These are phyloP conservation scores for Pristionchus fissidentatus DNA, from an alignment of 2,888 invertebrate species.

Conservation along the genomic window DNA sequence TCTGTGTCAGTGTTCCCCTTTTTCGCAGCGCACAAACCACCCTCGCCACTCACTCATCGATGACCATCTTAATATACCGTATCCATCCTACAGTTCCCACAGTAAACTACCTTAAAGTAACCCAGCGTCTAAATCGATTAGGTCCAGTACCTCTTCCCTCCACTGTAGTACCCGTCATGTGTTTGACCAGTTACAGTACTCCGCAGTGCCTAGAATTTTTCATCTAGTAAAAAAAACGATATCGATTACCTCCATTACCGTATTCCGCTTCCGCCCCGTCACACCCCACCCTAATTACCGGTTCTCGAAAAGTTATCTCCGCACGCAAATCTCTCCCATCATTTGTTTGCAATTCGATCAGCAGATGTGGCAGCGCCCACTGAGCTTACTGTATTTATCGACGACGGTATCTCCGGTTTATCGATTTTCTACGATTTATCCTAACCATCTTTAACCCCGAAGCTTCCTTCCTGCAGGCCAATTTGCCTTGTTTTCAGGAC, in stretches of 20 bases:
- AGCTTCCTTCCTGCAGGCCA: no score
- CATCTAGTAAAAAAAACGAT: no score
- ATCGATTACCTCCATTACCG: no score
- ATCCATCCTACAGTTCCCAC: not conserved
- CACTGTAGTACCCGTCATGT: not conserved
- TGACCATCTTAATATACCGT: not conserved
- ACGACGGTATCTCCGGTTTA: no score
- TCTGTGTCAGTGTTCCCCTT: slow-evolving; percentile 42
- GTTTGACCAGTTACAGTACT: no score
- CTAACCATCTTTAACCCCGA: no score
- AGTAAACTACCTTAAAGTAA: not conserved
- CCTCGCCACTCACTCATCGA: not conserved
- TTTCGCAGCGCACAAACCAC: slow-evolving; percentile 21
- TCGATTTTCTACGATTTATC: no score
- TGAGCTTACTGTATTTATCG: no score
- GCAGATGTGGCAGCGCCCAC: no score
- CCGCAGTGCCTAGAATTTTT: no score
- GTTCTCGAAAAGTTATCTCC: slow-evolving; percentile 13
- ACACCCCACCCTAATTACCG: slow-evolving; percentile 4
- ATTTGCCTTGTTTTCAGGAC: no score
- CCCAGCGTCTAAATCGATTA: not conserved
- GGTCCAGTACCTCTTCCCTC: not conserved
- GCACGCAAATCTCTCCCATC: not conserved
- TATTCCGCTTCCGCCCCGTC: not conserved
- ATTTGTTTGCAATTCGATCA: not conserved